Evolutionary conservation across 2,797 vertebrate species (phyloP).

Genomic region (Ctenosaura bakeri): DNA sequence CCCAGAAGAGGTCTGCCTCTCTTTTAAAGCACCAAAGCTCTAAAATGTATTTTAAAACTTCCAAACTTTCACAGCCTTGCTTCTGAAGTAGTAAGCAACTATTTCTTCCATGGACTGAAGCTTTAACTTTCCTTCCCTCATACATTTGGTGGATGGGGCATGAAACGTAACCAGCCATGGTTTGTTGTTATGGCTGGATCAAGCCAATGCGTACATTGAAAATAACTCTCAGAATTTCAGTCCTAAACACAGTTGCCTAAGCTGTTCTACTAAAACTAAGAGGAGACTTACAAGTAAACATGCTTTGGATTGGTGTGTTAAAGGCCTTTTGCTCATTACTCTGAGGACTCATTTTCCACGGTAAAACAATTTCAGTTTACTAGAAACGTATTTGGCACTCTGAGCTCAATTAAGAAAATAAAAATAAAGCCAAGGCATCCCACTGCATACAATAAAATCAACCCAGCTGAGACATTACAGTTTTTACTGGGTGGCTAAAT

Average conservation of each 20-base stretch:
- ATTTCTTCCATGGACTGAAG: neutral
- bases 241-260: neutral
- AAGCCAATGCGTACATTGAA: neutral
- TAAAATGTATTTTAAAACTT: neutral
- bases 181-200: neutral
- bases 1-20: neutral
- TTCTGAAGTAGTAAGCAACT: neutral
- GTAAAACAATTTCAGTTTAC: conserved; percentile 2
- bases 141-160: no score
- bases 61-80: neutral
- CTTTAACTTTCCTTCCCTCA: neutral
- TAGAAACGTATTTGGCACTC: conserved; percentile 2
- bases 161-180: neutral
- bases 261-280: neutral
- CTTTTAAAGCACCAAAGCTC: neutral
- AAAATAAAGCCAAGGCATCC: conserved; percentile 7
- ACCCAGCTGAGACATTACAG: neutral
- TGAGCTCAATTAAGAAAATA: conserved; percentile 3
- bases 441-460: conserved; percentile 6
- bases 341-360: neutral
- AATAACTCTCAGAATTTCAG: neutral
- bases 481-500: conserved; percentile 12
- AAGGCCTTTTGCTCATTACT: conserved; percentile 11
- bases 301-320: neutral
- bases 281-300: conserved; percentile 6